Base-by-base conservation (phyloP, 64 coral and sea anemone species). In the Stichodactyla mertensii region DNA sequence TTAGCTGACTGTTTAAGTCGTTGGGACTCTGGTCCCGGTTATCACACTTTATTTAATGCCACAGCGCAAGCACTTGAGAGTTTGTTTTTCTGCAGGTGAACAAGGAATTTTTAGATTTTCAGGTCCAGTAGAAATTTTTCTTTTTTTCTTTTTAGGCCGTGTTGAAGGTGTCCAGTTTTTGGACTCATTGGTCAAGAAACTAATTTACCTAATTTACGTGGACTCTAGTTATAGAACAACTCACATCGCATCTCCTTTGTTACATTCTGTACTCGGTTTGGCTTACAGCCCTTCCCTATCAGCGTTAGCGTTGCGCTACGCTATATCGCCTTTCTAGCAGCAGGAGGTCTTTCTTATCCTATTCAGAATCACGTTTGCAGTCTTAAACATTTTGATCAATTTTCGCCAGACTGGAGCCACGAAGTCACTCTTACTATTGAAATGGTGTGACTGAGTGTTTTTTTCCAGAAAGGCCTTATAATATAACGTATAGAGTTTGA, bases 381-480 rank as follows among this genome's bases (percentile, higher is more conserved):
- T 51, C 71, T 88, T 80, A 88, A 88, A 80, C 77, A 88, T 18
- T 45, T 31, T 57, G 20, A 88, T 79, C 56, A 62, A 4, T 88
- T 60, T 80, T 67, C 55, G 61, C 77, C 59, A 74, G 61, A 57
- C 18, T 81, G 87, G 87, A 80, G 77, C 80, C 51, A 55, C 6
- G 56, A 81, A n/a, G n/a, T n/a, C n/a, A n/a, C n/a, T n/a, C n/a
- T n/a, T n/a, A n/a, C n/a, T n/a, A 19, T 52, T 86, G 45, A 71
- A 86, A 71, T 86, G 85, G 85, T 86, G 85, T 74, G 51, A 71
- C 85, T 86, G 74, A 74, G 85, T 77, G 12, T 86, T 18, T 79
- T 79, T 12, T 79, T 79, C 52, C 14, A 36, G 4, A 79, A 79
- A 79, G 77, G 77, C 27, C 77, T 79, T 79, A 79, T 79, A 10